A percentile compares a stretch with the other conserved stretches of the same genome.
Evolutionary conservation across 2,888 invertebrate genomes (phyloP).

Genomic region (Tortrix viridana): DNA sequence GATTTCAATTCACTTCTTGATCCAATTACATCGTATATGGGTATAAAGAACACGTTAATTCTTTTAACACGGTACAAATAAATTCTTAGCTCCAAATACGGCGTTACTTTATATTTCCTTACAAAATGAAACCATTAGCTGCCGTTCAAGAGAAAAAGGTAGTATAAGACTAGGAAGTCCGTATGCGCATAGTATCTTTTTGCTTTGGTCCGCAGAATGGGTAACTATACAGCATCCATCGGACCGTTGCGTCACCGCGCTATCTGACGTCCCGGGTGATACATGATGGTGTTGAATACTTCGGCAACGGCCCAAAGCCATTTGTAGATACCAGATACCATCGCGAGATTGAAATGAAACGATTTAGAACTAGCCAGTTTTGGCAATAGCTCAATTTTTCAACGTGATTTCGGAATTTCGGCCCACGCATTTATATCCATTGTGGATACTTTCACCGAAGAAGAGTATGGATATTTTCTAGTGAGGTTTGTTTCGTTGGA

Average conservation of each 20-base stretch:
- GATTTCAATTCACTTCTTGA: not conserved
- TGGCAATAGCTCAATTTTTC: conserved; percentile 5
- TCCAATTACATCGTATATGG: no score
- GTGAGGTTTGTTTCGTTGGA: no score
- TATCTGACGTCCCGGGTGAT: conserved; percentile 10
- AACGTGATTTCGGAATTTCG: conserved; percentile 19
- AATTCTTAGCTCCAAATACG: no score
- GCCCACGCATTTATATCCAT: conserved; percentile 20
- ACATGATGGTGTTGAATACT: conserved; percentile 19
- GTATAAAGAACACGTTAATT: not conserved
- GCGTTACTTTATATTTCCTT: no score
- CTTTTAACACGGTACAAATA: not conserved
- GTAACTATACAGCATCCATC: conserved; percentile 18
- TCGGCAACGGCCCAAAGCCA: conserved; percentile 14
- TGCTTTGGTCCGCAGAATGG: no score
- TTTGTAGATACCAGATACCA: not conserved
- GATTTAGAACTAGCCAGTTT: conserved; percentile 5
- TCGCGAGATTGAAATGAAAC: not conserved
- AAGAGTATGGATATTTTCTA: not conserved
- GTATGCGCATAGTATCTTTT: no score
- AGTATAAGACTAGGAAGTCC: no score
- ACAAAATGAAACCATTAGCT: no score
- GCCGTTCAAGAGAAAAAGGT: no score
- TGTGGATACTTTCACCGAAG: conserved; percentile 1
- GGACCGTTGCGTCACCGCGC: conserved; percentile 9